A percentile compares a stretch with the other conserved stretches of the same genome.
Conservation (phyloP, 2,888 invertebrate genomes). For the Eledone cirrhosa region DNA sequence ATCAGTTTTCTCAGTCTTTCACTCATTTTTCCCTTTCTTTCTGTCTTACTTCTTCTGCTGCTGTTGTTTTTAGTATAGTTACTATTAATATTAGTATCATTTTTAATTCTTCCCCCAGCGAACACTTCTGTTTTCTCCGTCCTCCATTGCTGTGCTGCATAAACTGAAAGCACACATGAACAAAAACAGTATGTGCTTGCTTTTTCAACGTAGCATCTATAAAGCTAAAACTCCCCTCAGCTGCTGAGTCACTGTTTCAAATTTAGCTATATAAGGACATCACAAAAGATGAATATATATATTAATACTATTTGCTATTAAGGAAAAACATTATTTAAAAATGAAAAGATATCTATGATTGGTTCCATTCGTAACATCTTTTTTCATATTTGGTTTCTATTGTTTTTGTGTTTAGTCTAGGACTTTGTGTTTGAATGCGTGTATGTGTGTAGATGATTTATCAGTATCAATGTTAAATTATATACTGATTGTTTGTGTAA, state of each 20-base stretch:
- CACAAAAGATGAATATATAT: neutral
- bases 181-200: slow-evolving; percentile 28
- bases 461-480: too few relatives aligned
- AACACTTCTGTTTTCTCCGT: slow-evolving; percentile 29
- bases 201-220: neutral
- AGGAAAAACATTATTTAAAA: too few relatives aligned
- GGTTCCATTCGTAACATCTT: too few relatives aligned
- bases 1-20: neutral
- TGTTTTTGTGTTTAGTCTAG: too few relatives aligned
- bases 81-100: too few relatives aligned
- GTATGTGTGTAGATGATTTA: too few relatives aligned
- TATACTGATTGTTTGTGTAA: too few relatives aligned
- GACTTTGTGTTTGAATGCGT: too few relatives aligned
- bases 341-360: too few relatives aligned
- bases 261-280: neutral
- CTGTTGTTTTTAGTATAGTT: neutral
- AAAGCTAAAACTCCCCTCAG: too few relatives aligned
- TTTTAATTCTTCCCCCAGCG: neutral
- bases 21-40: neutral
- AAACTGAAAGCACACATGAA: slow-evolving; percentile 10
- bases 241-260: neutral
- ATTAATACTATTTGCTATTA: neutral
- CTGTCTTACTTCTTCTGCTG: neutral
- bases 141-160: slow-evolving; percentile 28
- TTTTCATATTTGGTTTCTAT: too few relatives aligned